Conservation (phyloP, 2,888 invertebrate genomes). For the Sesia apiformis region DNA sequence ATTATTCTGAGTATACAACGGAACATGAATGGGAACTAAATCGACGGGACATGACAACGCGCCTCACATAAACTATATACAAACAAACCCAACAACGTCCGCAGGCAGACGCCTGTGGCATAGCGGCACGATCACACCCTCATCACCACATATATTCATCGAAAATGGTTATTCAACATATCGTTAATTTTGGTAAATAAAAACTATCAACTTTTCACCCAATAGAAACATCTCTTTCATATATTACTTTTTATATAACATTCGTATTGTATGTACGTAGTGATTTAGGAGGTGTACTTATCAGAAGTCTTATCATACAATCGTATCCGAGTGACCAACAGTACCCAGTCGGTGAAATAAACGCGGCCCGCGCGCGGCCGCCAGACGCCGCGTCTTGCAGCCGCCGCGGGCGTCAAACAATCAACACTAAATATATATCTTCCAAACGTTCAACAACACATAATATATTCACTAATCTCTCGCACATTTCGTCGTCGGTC, state of each 20-base stretch:
- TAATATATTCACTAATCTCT: conserved; percentile 67
- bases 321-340: conserved; percentile 66
- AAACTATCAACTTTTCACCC: conserved; percentile 61
- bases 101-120: not conserved
- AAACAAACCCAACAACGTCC: conserved; percentile 23
- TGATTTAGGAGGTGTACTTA: conserved; percentile 64
- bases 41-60: conserved; percentile 56
- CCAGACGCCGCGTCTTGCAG: conserved; percentile 17
- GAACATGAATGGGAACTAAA: conserved; percentile 51
- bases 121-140: not conserved
- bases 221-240: conserved; percentile 67
- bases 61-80: conserved; percentile 60
- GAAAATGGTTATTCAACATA: conserved; percentile 45
- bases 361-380: conserved; percentile 28
- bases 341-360: conserved; percentile 56
- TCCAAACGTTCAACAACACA: conserved; percentile 73
- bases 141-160: conserved; percentile 28
- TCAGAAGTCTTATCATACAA: conserved; percentile 50
- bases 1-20: conserved; percentile 22
- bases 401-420: conserved; percentile 33
- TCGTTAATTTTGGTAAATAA: conserved; percentile 67
- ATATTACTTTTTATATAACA: conserved; percentile 66
- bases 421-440: conserved; percentile 69
- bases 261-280: conserved; percentile 55
- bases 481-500: conserved; percentile 49